Evolutionary conservation across 2,113 vertebrate genomes (phyloP), one percentile per base, ranked within the genome.

Genomic region (Carassius gibelio): DNA sequence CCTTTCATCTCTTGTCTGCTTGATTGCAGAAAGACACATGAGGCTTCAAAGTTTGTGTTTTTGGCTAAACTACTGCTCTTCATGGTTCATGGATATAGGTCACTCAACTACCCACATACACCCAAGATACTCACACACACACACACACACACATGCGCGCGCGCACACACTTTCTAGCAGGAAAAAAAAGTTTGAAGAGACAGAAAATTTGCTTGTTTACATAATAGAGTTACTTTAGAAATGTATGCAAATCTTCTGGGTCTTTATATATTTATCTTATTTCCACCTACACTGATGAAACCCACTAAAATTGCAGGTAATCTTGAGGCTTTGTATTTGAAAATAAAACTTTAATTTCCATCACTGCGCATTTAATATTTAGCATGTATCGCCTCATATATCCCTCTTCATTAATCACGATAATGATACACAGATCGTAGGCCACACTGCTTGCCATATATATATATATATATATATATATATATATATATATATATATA

Each of bases 11-110:
- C 84, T 48, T 84, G 52, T 85, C 68, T 68, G 89, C 89, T 92
- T 86, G 89, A 90, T 87, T 93, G 91, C 91, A 91, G 90, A 90
- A 92, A 91, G 89, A 93, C 91, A 93, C 89, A 90, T 72, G 78
- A 23, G 88, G 57, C 76, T 86, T 89, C 66, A 88, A 88, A 92
- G 91, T 93, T 89, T 89, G 50, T 88, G 88, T 92, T 90, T 88
- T 88, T 21, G 55, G 86, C 89, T 86, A 79, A 74, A 88, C 87
- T 90, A 81, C 89, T 86, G 85, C 89, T 91, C 89, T 87, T 90
- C 88, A 87, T 76, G 88, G 91, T 91, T 92, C 90, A 89, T 19
- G 71, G 89, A 80, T 85, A 90, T 66, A 90, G 91, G 91, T 92
- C 92, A 92, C 82, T 82, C 91, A 83, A 88, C 90, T 91, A 77